A percentile compares a stretch with the other conserved stretches of the same genome.
Evolutionary conservation across 2,888 invertebrate species (phyloP).

Genomic region (Pharmacophagus antenor): DNA sequence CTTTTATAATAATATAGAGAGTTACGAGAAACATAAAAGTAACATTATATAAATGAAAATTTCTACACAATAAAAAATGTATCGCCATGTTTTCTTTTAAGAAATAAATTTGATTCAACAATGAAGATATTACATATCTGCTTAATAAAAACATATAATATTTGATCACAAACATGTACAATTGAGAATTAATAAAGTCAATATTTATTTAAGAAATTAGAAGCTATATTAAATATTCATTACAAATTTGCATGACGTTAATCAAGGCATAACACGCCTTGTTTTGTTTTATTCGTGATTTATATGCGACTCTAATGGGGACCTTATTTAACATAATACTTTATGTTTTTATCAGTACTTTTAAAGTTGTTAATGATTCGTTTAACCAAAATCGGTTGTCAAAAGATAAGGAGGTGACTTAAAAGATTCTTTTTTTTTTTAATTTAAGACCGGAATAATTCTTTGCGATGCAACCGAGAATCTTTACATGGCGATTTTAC

Average conservation of each 20-base stretch:
- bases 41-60: too few relatives aligned
- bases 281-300: conserved; percentile 32
- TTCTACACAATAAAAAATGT: neutral
- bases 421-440: conserved; percentile 37
- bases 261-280: conserved; percentile 16
- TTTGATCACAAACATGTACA: neutral
- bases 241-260: neutral
- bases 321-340: conserved; percentile 44
- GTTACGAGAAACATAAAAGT: too few relatives aligned
- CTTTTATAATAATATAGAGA: neutral
- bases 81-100: neutral
- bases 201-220: neutral
- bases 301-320: conserved; percentile 38
- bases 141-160: neutral
- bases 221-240: neutral
- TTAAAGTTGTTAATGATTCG: conserved; percentile 36
- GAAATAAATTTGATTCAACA: neutral
- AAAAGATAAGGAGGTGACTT: conserved; percentile 37
- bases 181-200: neutral
- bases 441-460: conserved; percentile 36
- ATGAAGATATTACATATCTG: neutral
- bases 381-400: conserved; percentile 39
- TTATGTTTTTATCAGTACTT: conserved; percentile 47
- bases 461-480: conserved; percentile 20
- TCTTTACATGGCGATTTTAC: conserved; percentile 12